These are phyloP conservation scores for Pitangus sulphuratus DNA, from an alignment of 2,797 vertebrate genomes.

Conservation along the genomic window DNA sequence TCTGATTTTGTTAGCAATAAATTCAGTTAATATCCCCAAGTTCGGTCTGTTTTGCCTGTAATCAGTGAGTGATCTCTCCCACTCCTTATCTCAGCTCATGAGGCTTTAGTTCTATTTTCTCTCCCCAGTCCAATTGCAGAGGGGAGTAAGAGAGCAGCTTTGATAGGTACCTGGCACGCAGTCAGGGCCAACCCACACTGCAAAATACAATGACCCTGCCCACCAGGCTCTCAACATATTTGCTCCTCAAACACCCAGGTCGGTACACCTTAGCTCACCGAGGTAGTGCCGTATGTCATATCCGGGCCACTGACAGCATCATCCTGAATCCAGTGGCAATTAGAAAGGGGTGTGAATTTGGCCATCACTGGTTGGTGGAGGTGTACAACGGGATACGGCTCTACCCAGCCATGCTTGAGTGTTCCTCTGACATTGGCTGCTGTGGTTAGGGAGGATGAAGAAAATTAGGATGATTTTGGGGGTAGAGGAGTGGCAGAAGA, in stretches of 20 bases:
- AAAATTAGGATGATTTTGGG: neutral
- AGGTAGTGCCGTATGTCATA: accelerated
- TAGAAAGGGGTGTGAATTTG: neutral
- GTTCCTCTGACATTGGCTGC: neutral
- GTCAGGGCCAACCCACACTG: neutral
- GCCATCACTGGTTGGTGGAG: neutral
- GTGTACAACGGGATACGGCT: neutral
- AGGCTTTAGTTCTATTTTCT: neutral
- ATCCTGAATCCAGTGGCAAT: accelerated
- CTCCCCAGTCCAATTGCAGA: neutral
- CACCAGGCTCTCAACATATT: accelerated
- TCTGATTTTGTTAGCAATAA: neutral
- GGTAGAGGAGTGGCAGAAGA: neutral
- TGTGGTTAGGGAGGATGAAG: neutral
- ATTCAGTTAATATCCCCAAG: neutral
- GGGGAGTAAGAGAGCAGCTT: neutral
- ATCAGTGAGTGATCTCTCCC: neutral
- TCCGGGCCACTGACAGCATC: neutral
- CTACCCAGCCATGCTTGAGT: neutral
- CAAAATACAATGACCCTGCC: neutral
- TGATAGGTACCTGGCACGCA: neutral
- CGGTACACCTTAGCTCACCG: accelerated
- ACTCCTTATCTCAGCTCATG: neutral
- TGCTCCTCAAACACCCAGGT: neutral
- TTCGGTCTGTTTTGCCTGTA: neutral